Base-by-base conservation (phyloP, 2,888 invertebrate genomes). In the Hipparchia sbordonii region DNA sequence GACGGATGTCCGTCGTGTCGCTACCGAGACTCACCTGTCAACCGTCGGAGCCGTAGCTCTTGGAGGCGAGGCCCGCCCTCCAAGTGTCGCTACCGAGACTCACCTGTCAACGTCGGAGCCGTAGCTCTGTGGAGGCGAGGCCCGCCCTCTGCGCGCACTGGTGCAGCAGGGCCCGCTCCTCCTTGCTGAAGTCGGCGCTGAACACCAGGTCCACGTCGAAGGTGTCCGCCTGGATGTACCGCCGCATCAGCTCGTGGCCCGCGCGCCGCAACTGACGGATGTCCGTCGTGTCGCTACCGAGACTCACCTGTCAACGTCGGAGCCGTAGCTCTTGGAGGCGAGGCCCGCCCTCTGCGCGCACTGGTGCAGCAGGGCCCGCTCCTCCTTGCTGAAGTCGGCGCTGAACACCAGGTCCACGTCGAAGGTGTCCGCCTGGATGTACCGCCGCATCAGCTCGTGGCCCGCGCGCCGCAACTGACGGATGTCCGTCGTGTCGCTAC, bases 111-210 rank as follows among this genome's bases (percentile, higher is more conserved):
- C 88, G 5, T 90, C 91, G 2, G 83, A 74, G 0, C 95, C 95
- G 74, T 94, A 92, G 77, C 95, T 95, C 59, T 80, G n/a, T 84
- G 0, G 95, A 95, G 0, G 90, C 90, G 0, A 95, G 85, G 0
- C 91, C 90, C 0, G 82, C 81, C 13, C 83, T 85, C 71, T 87
- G 86, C 0, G 95, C 94, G 5, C 91, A 84, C 90, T 92, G 88
- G 81, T 96, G 96, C 70, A 96, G 86, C 0, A 87, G 76, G 0
- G 95, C 95, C 33, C 96, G 88, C 80, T 96, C 96, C 1, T 95
- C 95, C 77, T 95, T 95, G 0, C 91, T 90, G 82, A 96, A 96
- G 72, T 95, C 95, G 0, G 92, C 87, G 66, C 87, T 87, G 80
- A 91, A 92, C 39, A 92, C 94, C 62, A 96, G 87, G 83, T 96